Percentiles rank a stretch among this genome's conserved stretches.
Conservation (phyloP, 2,888 invertebrate species). For the Lottia scabra region DNA sequence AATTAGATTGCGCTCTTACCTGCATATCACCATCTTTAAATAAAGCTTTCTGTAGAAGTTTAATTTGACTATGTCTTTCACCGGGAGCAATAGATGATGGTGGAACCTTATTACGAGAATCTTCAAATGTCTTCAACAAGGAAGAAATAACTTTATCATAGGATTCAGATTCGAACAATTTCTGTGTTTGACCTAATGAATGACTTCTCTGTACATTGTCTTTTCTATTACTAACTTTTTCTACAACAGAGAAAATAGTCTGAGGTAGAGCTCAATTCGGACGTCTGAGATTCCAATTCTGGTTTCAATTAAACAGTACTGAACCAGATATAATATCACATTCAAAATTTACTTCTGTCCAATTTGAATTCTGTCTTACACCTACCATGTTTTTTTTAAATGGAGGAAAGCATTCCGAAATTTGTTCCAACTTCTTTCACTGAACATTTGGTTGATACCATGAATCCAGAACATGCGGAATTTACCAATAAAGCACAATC, state of each 20-base stretch:
- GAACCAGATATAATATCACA: too few species aligned
- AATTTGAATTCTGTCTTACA: too few species aligned
- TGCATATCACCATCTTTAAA: conserved; percentile 75
- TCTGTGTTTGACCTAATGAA: conserved; percentile 68
- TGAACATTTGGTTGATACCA: too few species aligned
- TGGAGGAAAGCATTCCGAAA: too few species aligned
- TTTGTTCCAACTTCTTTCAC: too few species aligned
- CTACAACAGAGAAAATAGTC: conserved; percentile 35
- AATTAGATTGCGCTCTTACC: conserved; percentile 49
- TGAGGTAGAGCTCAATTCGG: too few species aligned
- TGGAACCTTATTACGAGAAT: conserved; percentile 20
- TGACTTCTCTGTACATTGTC: conserved; percentile 58
- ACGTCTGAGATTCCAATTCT: too few species aligned
- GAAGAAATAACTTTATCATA: conserved; percentile 65
- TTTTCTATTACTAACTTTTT: conserved; percentile 40
- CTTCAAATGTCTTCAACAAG: conserved; percentile 53
- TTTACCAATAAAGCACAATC: too few species aligned
- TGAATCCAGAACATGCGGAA: too few species aligned
- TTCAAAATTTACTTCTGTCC: too few species aligned
- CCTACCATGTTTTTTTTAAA: too few species aligned
- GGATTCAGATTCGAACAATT: conserved; percentile 60
- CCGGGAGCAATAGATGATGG: conserved; percentile 46
- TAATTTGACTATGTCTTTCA: conserved; percentile 72
- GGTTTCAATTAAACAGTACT: too few species aligned
- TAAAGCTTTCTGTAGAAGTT: conserved; percentile 77